phyloP scores from a whole-genome alignment of 92 coral and sea anemone species.

The Palythoa caribaeorum region DNA sequence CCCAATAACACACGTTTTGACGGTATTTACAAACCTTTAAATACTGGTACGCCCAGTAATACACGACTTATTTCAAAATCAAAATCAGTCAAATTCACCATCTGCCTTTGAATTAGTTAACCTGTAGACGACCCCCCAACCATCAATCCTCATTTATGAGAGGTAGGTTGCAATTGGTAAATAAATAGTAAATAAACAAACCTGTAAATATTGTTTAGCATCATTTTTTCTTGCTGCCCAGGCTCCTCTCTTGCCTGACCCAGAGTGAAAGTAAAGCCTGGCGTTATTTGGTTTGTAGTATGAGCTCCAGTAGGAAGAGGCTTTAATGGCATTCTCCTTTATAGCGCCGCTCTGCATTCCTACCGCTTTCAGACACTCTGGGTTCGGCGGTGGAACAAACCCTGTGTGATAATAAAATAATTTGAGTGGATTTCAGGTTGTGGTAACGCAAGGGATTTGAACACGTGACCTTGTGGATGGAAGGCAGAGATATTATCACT shows the following conservation, averaged over 20 bases:
- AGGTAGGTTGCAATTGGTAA: no score
- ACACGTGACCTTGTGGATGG: background rate
- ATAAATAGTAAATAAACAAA: background rate
- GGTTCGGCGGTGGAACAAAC: slow-evolving; percentile 34
- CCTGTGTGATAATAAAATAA: background rate
- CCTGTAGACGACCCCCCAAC: no score
- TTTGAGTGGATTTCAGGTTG: background rate
- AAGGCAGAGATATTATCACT: no score
- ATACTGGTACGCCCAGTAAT: no score
- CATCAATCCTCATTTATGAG: no score
- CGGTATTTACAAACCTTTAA: no score
- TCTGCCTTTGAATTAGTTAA: no score
- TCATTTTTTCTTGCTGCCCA: slow-evolving; percentile 13
- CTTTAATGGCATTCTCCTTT: slow-evolving; percentile 20
- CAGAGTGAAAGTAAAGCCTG: slow-evolving; percentile 17
- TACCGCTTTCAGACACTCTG: slow-evolving; percentile 18
- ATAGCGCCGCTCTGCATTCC: slow-evolving; percentile 31
- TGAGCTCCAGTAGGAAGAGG: slow-evolving; percentile 8
- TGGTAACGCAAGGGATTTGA: no score
- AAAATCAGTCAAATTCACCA: no score
- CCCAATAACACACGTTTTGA: no score
- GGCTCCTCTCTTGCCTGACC: background rate
- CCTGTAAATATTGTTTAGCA: background rate
- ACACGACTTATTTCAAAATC: no score
- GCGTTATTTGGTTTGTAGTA: slow-evolving; percentile 3